Base-by-base conservation (phyloP, 1,140 invertebrate species). In the Ips typographus region DNA sequence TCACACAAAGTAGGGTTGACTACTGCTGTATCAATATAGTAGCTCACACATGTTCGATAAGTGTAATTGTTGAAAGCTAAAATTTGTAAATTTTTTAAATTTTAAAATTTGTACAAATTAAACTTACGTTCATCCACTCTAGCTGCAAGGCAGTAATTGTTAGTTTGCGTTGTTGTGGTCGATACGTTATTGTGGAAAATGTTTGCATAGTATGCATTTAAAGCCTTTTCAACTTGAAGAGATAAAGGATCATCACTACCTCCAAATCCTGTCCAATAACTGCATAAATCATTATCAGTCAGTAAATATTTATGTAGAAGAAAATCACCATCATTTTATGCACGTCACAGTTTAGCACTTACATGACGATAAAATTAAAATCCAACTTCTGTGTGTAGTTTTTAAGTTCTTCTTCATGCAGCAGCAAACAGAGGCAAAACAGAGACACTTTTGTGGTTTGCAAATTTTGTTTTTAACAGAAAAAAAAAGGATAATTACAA, bases 51-150 rank as follows among this genome's bases (percentile, higher is more conserved):
- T 2, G 6, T 56, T 38, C 53, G n/a, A 7, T 37, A 39, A 7
- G 22, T 56, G 37, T 56, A 56, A 39, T 56, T 56, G 39, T n/a
- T 56, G 38, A 36, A 39, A 38, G 53, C 53, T 56, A 22, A 6
- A 56, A 56, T 56, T 36, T 22, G 22, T 22, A 37, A 56, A 38
- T 56, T 6, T 55, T 2, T 8, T 1, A 37, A 3, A 36, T 1
- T 36, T 56, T 22, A 36, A 56, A 36, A 3, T 56, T 40, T 36
- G n/a, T 7, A 36, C 53, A 56, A 6, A 8, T 6, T 8, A 6
- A 3, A 49, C 53, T 38, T 56, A 56, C 53, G n/a, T 38, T 56
- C 53, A 39, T 56, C 53, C 2, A 56, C 38, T 37, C 53, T 56
- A 37, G 53, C 53, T 4, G 53, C 38, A 56, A 56, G n/a, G 53